Evolutionary conservation across 2,113 vertebrate species (phyloP), one percentile per base, ranked within the genome.

Genomic region (Clinocottus analis): DNA sequence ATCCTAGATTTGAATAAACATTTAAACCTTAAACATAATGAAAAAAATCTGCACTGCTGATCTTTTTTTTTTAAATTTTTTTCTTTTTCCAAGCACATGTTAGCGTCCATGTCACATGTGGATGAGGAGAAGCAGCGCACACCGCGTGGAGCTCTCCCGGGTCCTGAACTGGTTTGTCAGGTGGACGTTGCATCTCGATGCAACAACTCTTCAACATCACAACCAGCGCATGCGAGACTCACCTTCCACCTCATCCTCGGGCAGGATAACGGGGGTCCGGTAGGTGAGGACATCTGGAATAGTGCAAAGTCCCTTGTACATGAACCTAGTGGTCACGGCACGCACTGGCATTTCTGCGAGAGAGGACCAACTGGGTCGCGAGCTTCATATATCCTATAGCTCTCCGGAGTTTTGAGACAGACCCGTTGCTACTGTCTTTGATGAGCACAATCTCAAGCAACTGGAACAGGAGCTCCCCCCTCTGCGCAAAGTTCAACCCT

Each of bases 251-350:
- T 98, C 97, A 90, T 98, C 97, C 88, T 98, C 97, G 9, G 97
- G 97, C 72, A 98, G 96, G 82, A 87, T 95, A 80, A 98, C 95
- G 59, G 79, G 97, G 95, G 93, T 89, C 94, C 93, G 95, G 95
- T 93, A 96, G 71, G 95, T 71, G 89, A 98, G 95, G 93, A 98
- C 95, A 91, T 96, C 97, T 93, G 97, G 97, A 90, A 98, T 95
- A 89, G 97, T 98, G 94, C 97, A 98, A 91, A 98, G 97, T 89
- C 97, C 97, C 95, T 97, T 96, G 95, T 99, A 99, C 97, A 99
- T 99, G 95, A 99, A 97, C 93, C 97, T 97, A 94, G 97, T 97
- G 92, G 97, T 97, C 90, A 99, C 97, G 82, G 97, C 97, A 88
- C 97, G 97, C 94, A 98, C 97, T 92, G 97, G 97, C 97, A 99